Evolutionary conservation across 2,888 invertebrate genomes (phyloP), one percentile per base, ranked within the genome.

Genomic region (Prosapia bicincta): DNA sequence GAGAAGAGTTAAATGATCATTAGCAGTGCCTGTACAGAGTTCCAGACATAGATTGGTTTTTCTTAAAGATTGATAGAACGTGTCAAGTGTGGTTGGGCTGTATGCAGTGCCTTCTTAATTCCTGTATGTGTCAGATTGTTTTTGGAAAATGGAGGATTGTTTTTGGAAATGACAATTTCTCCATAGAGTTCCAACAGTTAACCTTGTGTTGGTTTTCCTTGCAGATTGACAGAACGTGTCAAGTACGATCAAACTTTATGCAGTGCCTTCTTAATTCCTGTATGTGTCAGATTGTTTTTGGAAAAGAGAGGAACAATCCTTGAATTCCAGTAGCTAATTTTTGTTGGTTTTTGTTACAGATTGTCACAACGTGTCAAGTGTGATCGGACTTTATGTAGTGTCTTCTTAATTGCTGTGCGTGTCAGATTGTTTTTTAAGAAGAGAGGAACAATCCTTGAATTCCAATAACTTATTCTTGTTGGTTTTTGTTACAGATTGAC

Each of bases 401-500:
- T 90, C 78, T 93, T 93, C 83, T 86, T 95, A 79, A 90, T 93
- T 66, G 88, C 89, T 25, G 89, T 92, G 69, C 93, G 95, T 84
- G 92, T 93, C 3, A 88, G 92, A 67, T 89, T 94, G 77, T 96
- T n/a, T 96, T 96, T 83, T 88, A 93, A 95, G 78, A 91, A 92
- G 76, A 89, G 93, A 74, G 95, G 94, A 82, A 84, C 88, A 69
- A 88, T 90, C 69, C 88, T 97, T 81, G 93, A 96, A 82, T 96
- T 98, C 85, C 90, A 92, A 76, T 88, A 90, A 25, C 88, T 95
- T 0, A 91, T 89, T 0, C 88, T 95, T 26, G 91, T 96, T 79
- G 98, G 98, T 83, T n/a, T n/a, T n/a, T n/a, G 78, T 82, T 83
- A 75, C 79, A 89, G 89, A 80, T 84, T 90, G 73, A 85, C 86